These are phyloP conservation scores for Ornithoptera alexandrae DNA, from an alignment of 2,888 invertebrate species.

Conservation along the genomic window DNA sequence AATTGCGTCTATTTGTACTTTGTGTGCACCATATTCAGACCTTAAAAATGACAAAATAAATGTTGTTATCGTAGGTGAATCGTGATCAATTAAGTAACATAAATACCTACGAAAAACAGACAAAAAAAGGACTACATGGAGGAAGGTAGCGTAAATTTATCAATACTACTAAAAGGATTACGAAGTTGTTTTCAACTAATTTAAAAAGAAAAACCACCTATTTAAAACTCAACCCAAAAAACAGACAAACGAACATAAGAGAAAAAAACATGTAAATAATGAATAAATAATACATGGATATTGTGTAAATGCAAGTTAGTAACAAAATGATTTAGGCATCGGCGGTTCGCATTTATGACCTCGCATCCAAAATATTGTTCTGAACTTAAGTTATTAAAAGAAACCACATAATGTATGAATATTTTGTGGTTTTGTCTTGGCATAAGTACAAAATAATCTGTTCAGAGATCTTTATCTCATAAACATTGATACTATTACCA, in stretches of 20 bases:
- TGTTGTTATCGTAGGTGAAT: conserved; percentile 19
- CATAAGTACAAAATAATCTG: too few species aligned
- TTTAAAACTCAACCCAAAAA: neutral
- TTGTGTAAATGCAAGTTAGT: conserved; percentile 58
- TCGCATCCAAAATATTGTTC: conserved; percentile 15
- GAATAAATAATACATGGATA: conserved; percentile 62
- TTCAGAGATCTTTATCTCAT: neutral
- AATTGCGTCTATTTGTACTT: too few species aligned
- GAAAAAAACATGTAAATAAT: conserved; percentile 48
- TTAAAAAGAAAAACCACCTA: neutral
- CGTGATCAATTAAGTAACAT: conserved; percentile 15
- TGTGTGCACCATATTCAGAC: neutral
- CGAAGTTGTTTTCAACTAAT: neutral
- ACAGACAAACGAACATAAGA: conserved; percentile 53
- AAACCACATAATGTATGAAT: neutral
- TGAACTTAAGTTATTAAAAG: neutral
- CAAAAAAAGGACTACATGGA: neutral
- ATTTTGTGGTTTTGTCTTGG: neutral
- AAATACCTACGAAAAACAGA: conserved; percentile 13
- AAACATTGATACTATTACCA: neutral
- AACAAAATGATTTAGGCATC: conserved; percentile 46
- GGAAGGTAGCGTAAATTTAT: conserved; percentile 1
- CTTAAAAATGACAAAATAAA: conserved; percentile 6
- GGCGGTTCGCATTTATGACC: conserved; percentile 71
- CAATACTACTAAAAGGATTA: neutral